These are phyloP conservation scores for Cryptocephalus primarius DNA, from an alignment of 2,888 invertebrate species.

Conservation along the genomic window DNA sequence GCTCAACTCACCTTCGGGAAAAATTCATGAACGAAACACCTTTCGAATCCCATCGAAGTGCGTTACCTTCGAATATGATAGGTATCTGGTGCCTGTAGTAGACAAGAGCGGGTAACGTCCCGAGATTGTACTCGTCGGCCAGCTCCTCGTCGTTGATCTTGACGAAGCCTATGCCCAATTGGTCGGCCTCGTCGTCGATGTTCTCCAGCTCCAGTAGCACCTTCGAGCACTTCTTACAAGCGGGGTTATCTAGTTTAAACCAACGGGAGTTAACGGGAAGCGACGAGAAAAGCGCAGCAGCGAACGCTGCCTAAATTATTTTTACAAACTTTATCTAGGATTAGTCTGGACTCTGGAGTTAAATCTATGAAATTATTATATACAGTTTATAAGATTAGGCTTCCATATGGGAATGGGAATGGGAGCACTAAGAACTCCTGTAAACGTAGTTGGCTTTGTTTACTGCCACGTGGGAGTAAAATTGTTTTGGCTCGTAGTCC, in stretches of 20 bases:
- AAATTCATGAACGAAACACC: not conserved
- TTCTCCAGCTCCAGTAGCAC: slow-evolving; percentile 85
- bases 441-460: no score
- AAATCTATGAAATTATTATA: no score
- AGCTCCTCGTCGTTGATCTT: slow-evolving; percentile 86
- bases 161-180: slow-evolving; percentile 87
- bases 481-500: no score
- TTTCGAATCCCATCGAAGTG: not conserved
- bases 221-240: slow-evolving; percentile 85
- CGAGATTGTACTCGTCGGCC: slow-evolving; percentile 87
- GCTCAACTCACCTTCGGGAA: slow-evolving; percentile 63
- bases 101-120: slow-evolving; percentile 75
- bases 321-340: no score
- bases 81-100: slow-evolving; percentile 92
- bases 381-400: no score
- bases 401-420: no score
- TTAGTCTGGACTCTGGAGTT: no score
- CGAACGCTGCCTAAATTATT: no score
- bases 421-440: no score
- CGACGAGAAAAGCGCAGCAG: no score
- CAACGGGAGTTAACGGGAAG: not conserved
- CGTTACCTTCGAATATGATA: slow-evolving; percentile 81
- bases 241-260: slow-evolving; percentile 65
- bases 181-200: slow-evolving; percentile 90
- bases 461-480: no score